A percentile compares a stretch with the other conserved stretches of the same genome.
Evolutionary conservation across 2,113 vertebrate species (phyloP).

Genomic region (Rhinoderma darwinii): DNA sequence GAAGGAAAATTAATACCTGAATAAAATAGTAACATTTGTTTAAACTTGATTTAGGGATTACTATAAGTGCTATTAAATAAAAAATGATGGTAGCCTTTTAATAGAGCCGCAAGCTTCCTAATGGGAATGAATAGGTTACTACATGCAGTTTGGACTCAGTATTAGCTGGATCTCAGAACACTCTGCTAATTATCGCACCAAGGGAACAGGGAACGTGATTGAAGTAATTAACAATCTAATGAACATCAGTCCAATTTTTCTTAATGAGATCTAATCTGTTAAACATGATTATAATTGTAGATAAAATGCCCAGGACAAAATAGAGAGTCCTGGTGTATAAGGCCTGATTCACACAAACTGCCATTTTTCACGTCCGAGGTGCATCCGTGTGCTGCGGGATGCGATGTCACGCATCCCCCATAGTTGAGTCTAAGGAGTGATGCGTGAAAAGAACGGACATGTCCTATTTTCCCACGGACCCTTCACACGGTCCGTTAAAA

Average conservation of each 20-base stretch:
- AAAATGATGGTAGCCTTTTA: not conserved
- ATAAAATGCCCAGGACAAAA: not conserved
- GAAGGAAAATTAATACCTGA: not conserved
- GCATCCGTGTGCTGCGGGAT: no score
- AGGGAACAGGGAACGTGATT: slow-evolving; percentile 24
- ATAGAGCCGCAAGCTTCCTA: not conserved
- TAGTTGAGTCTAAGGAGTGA: no score
- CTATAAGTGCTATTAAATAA: not conserved
- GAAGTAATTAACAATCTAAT: slow-evolving; percentile 36
- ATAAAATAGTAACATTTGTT: not conserved
- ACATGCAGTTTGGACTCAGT: not conserved
- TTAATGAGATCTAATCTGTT: slow-evolving; percentile 26
- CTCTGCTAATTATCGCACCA: slow-evolving; percentile 28
- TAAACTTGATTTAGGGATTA: not conserved
- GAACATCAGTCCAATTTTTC: slow-evolving; percentile 23
- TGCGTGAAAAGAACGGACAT: no score
- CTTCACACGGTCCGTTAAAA: no score
- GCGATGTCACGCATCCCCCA: no score
- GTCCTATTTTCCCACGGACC: no score
- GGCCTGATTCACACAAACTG: not conserved
- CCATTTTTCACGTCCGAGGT: no score
- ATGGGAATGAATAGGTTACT: slow-evolving; percentile 13
- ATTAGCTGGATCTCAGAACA: slow-evolving; percentile 25
- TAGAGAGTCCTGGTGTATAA: not conserved
- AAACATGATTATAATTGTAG: not conserved